These are phyloP conservation scores for Alexandromys fortis DNA, from an alignment of 2,113 vertebrate species.

Conservation along the genomic window DNA sequence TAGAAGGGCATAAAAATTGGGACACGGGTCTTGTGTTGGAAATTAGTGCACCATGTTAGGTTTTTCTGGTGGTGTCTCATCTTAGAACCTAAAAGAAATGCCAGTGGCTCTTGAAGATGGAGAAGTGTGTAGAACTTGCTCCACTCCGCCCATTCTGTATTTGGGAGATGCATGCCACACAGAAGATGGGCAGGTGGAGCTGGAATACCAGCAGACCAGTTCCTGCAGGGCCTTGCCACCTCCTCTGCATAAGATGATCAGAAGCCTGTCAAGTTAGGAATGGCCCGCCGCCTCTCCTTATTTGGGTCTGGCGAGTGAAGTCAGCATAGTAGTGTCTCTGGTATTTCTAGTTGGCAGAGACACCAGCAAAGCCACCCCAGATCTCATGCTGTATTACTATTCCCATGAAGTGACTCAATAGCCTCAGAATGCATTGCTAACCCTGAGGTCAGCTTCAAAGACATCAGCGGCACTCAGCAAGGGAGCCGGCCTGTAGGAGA, in stretches of 20 bases:
- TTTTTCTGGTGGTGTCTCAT: background rate
- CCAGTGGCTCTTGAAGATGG: background rate
- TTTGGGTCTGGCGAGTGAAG: constrained; percentile 41
- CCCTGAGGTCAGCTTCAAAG: constrained; percentile 51
- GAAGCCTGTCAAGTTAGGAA: background rate
- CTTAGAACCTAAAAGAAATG: background rate
- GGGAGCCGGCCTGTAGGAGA: background rate
- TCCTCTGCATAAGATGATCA: background rate
- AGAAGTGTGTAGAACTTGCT: background rate
- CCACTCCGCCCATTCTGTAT: background rate
- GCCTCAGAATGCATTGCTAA: constrained; percentile 51
- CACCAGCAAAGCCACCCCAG: constrained; percentile 29
- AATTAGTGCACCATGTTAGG: background rate
- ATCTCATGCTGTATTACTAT: constrained; percentile 14
- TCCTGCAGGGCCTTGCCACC: background rate
- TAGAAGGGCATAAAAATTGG: background rate
- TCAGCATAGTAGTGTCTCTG: constrained; percentile 18
- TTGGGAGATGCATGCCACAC: background rate
- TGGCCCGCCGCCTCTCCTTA: background rate
- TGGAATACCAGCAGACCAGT: background rate
- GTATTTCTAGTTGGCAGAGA: constrained; percentile 53
- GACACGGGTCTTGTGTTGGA: background rate
- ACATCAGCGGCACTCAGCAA: background rate
- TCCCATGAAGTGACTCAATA: constrained; percentile 60
- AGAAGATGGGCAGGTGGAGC: background rate